Evolutionary conservation across 2,888 invertebrate species (phyloP), one percentile per base, ranked within the genome.

Genomic region (Noctuana brunneofusca): DNA sequence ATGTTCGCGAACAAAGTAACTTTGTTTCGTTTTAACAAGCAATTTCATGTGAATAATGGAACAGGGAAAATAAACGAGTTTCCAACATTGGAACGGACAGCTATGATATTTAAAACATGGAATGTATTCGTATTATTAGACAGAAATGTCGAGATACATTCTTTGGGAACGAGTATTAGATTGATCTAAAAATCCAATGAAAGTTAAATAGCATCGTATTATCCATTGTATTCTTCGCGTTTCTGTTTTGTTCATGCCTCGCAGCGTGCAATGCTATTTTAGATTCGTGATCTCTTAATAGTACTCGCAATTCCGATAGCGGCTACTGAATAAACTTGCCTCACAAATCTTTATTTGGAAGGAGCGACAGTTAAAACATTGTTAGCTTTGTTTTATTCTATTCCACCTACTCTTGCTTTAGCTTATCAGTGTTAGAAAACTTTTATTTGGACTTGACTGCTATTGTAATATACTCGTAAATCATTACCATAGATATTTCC

Each of bases 201-300:
- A 66, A 68, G 67, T 64, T 64, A 69, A 68, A 66, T 69, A 65
- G 66, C 68, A 63, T 65, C 65, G 69, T 76, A 74, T 72, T 75
- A 72, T 69, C 76, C 77, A 83, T 85, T 83, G 81, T 77, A 68
- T 80, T 76, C 71, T 74, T 72, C 71, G 71, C 69, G 71, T 78
- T 81, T 75, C 71, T 80, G 73, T 79, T 79, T 75, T 76, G 76
- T 76, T 81, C 75, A 69, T 78, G 75, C 72, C 75, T 76, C 68
- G 71, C 69, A 71, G 75, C 73, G 71, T 76, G 77, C 77, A 77
- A 73, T 69, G 78, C 83, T 86, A 86, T 87, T 88, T 86, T 79
- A 81, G 79, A 83, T 82, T 83, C 83, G 80, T 86, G 87, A 86
- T 86, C 84, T 85, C 83, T 84, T 83, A 83, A 87, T 85, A 82